Conservation (phyloP, 2,888 invertebrate genomes). For the Ormyrus pomaceus region DNA sequence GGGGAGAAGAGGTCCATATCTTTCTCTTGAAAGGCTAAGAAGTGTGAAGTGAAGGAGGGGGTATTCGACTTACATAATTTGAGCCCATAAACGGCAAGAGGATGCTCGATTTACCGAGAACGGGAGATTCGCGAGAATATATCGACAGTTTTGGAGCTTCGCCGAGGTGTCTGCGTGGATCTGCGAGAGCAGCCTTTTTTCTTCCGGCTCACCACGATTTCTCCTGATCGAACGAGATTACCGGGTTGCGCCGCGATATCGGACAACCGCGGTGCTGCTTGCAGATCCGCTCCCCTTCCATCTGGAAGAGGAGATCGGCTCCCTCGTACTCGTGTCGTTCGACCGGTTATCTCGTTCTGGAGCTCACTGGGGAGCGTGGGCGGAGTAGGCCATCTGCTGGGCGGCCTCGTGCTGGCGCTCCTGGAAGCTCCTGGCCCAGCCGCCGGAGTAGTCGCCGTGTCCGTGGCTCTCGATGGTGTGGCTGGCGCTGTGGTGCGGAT, state of each 20-base stretch:
- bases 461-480: conserved; percentile 74
- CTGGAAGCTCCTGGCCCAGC: conserved; percentile 80
- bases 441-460: conserved; percentile 77
- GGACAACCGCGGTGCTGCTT: neutral
- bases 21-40: conserved; percentile 25
- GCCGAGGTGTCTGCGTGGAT: no score
- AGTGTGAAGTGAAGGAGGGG: neutral
- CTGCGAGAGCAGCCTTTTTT: no score
- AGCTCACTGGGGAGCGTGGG: conserved; percentile 73
- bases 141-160: neutral
- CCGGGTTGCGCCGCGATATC: neutral
- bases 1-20: neutral
- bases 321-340: neutral
- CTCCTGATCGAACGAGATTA: conserved; percentile 14
- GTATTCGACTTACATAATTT: conserved; percentile 10
- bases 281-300: neutral
- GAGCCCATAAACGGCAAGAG: conserved; percentile 13
- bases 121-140: neutral
- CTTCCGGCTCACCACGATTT: neutral
- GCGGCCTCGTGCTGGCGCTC: conserved; percentile 75
- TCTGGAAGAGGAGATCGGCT: neutral
- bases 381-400: conserved; percentile 81
- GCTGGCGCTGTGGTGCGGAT: conserved; percentile 81
- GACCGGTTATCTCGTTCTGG: neutral
- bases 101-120: conserved; percentile 9